These are phyloP conservation scores for Blera fallax DNA, from an alignment of 2,888 invertebrate genomes.

Conservation along the genomic window DNA sequence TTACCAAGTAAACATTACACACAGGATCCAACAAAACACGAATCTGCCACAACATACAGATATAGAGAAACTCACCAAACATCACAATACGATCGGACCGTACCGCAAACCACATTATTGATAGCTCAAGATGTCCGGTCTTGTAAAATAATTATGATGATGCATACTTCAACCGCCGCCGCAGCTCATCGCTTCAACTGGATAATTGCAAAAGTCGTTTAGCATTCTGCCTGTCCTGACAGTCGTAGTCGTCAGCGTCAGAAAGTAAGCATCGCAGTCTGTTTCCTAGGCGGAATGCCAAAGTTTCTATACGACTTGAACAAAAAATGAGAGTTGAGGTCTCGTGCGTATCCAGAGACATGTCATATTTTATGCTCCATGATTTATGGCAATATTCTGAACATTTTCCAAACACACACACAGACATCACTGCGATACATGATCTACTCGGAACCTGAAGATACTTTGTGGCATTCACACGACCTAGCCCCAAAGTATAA, in stretches of 20 bases:
- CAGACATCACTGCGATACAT: not conserved
- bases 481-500: constrained; percentile 57
- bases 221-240: constrained; percentile 59
- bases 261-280: not conserved
- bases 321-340: constrained; percentile 23
- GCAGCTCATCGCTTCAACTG: constrained; percentile 48
- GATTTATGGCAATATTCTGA: constrained; percentile 69
- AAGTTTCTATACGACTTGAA: constrained; percentile 46
- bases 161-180: constrained; percentile 56
- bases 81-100: constrained; percentile 62
- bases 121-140: constrained; percentile 72
- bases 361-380: constrained; percentile 71
- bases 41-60: not conserved
- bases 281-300: constrained; percentile 65
- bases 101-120: constrained; percentile 65
- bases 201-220: constrained; percentile 73
- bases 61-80: constrained; percentile 61
- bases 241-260: constrained; percentile 30
- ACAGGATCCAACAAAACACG: constrained; percentile 41
- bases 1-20: constrained; percentile 61
- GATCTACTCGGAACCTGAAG: constrained; percentile 27
- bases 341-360: constrained; percentile 69
- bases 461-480: constrained; percentile 47
- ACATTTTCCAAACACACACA: constrained; percentile 50
- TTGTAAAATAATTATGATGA: constrained; percentile 73